Evolutionary conservation across 2,797 vertebrate species (phyloP), one percentile per base, ranked within the genome.

Genomic region (Bradypodion pumilum): DNA sequence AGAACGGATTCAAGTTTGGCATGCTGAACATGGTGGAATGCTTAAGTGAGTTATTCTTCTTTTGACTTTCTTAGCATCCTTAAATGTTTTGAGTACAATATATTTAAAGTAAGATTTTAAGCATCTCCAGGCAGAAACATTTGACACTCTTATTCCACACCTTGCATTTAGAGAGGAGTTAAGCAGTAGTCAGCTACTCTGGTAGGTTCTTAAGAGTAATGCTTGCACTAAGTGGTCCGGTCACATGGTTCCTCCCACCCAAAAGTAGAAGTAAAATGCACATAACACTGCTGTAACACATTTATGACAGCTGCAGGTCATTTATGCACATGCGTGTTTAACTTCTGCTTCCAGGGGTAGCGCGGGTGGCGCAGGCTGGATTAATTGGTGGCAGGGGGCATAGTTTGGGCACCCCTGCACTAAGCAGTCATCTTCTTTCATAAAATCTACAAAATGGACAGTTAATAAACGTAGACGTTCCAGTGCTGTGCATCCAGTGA

Each of bases 1-100:
- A 94, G 98, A 99, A 90, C 96, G 98, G 82, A 99, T 99, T 89
- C 98, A 99, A 92, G 97, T 98, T 93, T 99, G 98, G 98, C 98
- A 99, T 0, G 97, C 99, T 40, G 98, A 99, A 87, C 98, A 99
- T 94, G 94, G 94, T 0, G 97, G 98, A 49, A 99, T 99, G 97
- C 95, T 99, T 81, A 99, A 97, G 98, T 99, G 91, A 97, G 97
- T 96, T 66, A 25, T 16, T 10, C 13, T 8, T 66, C 21, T 46
- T 23, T 49, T 49, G n/a, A 35, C 4, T 5, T 25, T 70, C 42
- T 29, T 46, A 21, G n/a, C 21, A 12, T 44, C 29, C 8, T 77
- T 78, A 59, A 44, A 40, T 44, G 42, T 10, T 10, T 68, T 37
- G n/a, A 68, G 5, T 35, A 42, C 29, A 27, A 19, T 63, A 63